A percentile compares a stretch with the other conserved stretches of the same genome.
These are phyloP conservation scores for Alouatta palliata DNA, from an alignment of 2,113 vertebrate species.

Conservation along the genomic window DNA sequence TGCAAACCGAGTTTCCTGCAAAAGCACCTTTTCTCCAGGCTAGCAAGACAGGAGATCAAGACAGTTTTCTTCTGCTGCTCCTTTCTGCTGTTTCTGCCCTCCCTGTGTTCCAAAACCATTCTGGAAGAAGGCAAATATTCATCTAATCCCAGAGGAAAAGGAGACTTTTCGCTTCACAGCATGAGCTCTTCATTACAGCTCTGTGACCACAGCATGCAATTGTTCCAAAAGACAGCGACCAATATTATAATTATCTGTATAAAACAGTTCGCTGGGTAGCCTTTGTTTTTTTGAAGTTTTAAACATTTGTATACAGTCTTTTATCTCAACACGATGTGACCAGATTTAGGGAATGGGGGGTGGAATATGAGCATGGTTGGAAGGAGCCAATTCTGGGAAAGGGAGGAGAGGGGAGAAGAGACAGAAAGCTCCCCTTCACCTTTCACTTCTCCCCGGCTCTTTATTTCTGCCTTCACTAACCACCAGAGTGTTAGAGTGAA, in stretches of 20 bases:
- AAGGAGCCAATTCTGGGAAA: neutral
- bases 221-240: slow-evolving; percentile 76
- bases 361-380: neutral
- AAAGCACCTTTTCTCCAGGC: slow-evolving; percentile 78
- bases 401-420: rapidly evolving
- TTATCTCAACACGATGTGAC: slow-evolving; percentile 34
- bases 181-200: slow-evolving; percentile 82
- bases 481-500: neutral
- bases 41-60: slow-evolving; percentile 76
- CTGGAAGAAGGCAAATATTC: slow-evolving; percentile 61
- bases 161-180: slow-evolving; percentile 81
- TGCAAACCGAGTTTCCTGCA: slow-evolving; percentile 81
- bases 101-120: neutral
- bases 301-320: slow-evolving; percentile 23
- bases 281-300: slow-evolving; percentile 20
- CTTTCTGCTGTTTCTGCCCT: neutral
- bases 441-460: neutral
- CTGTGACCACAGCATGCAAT: slow-evolving; percentile 67
- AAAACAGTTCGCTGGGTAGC: slow-evolving; percentile 58
- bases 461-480: neutral
- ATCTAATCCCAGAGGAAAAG: slow-evolving; percentile 74
- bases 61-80: slow-evolving; percentile 58
- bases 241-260: slow-evolving; percentile 70
- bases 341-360: neutral
- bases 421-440: neutral